Evolutionary conservation across 2,888 invertebrate species (phyloP), one percentile per base, ranked within the genome.

Genomic region (Lordiphosa andalusiaca): DNA sequence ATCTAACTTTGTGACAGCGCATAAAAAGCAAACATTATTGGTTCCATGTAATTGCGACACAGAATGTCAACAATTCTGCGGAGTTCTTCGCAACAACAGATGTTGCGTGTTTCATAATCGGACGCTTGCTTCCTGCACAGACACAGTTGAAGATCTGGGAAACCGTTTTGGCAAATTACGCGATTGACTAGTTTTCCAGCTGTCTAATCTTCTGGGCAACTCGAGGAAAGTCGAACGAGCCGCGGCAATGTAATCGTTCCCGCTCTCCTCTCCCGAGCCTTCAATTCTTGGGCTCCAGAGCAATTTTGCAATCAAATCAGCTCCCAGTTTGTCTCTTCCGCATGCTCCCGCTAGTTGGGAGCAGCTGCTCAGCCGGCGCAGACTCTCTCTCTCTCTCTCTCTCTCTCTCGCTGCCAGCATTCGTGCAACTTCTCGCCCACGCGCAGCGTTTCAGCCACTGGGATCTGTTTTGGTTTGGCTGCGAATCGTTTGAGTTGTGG

Each of bases 391-490:
- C 37, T 30, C 33, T 38, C 37, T 30, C 33, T 38, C 37, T 30
- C 33, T n/a, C n/a, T n/a, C n/a, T 38, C 37, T 30, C 33, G 35
- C 41, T 52, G 36, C 2, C 30, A 30, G 30, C 30, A 10, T 30
- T 30, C 30, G 30, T 30, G 30, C 30, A 30, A 47, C 57, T 44
- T 44, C 44, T 40, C 21, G 19, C 40, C 40, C 40, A 48, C 40
- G 48, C 13, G 46, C 13, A 2, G 39, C 30, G 13, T 33, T 50
- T 50, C 50, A 16, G 36, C 38, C 21, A 25, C 25, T 25, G 25
- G 38, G 36, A 44, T 53, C 44, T 53, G 53, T 53, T 53, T 53
- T 46, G 44, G 37, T 46, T 53, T 53, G 38, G 38, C 44, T 37
- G 53, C 30, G 37, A 13, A 10, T 44, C 38, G 42, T 25, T 38